These are phyloP conservation scores for Carassius carassius DNA, from an alignment of 2,113 vertebrate genomes.

Conservation along the genomic window DNA sequence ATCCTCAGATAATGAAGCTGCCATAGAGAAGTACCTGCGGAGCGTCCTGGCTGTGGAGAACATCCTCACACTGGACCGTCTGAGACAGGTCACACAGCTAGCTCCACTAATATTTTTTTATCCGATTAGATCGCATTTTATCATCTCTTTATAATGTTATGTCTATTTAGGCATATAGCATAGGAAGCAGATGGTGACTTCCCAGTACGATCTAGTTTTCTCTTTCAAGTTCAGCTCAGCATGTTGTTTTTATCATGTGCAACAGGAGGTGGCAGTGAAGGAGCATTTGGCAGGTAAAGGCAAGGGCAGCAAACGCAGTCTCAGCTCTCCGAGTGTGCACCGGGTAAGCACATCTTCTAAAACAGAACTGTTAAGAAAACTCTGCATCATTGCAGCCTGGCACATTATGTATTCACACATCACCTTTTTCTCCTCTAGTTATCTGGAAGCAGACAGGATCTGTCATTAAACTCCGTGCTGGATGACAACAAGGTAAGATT, in stretches of 20 bases:
- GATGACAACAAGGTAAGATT: conserved; percentile 86
- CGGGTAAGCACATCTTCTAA: conserved; percentile 74
- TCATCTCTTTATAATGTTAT: neutral
- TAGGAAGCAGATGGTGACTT: neutral
- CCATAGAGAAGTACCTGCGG: conserved; percentile 92
- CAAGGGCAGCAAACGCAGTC: conserved; percentile 84
- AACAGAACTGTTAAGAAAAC: neutral
- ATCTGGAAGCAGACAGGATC: conserved; percentile 92
- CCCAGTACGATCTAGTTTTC: neutral
- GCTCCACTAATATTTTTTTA: neutral
- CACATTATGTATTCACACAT: neutral
- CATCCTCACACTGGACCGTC: conserved; percentile 76
- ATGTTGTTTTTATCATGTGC: conserved; percentile 36
- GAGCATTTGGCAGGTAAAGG: conserved; percentile 89
- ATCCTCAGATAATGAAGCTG: conserved; percentile 86
- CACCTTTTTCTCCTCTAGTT: conserved; percentile 72
- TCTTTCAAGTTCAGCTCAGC: neutral
- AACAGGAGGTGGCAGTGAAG: conserved; percentile 93
- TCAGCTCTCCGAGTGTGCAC: conserved; percentile 94
- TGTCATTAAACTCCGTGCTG: conserved; percentile 81
- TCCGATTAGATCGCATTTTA: neutral
- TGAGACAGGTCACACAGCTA: conserved; percentile 85
- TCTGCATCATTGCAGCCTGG: neutral
- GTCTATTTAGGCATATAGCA: no score
- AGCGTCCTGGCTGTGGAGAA: conserved; percentile 85